phyloP scores from a whole-genome alignment of 2,113 vertebrate genomes.

The Rhizomys pruinosus region DNA sequence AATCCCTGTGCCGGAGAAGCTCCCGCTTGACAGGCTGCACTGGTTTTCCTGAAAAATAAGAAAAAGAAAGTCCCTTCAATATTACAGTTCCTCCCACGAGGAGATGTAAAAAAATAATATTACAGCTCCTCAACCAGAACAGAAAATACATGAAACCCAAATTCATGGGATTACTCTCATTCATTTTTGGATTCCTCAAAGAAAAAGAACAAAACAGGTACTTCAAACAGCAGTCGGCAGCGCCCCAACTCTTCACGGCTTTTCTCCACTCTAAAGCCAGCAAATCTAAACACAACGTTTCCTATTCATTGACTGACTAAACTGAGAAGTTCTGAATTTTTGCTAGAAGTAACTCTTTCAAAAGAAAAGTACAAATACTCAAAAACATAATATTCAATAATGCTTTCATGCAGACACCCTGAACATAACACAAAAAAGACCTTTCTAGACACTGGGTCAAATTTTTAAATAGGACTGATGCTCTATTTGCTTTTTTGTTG shows the following conservation, averaged over 20 bases:
- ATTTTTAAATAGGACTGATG: background rate
- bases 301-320: constrained; percentile 24
- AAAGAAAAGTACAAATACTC: constrained; percentile 18
- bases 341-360: constrained; percentile 46
- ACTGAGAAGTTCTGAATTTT: constrained; percentile 23
- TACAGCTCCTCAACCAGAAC: constrained; percentile 39
- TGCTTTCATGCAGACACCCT: background rate
- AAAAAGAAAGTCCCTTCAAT: background rate
- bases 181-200: constrained; percentile 42
- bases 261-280: constrained; percentile 46
- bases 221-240: background rate
- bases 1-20: constrained; percentile 96
- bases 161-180: constrained; percentile 24
- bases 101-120: too few species aligned
- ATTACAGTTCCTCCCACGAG: too few species aligned
- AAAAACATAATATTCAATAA: background rate
- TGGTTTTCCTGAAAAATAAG: constrained; percentile 90
- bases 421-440: constrained; percentile 21
- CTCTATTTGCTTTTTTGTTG: too few species aligned
- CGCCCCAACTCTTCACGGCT: background rate
- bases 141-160: constrained; percentile 15
- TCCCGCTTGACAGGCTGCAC: constrained; percentile 94
- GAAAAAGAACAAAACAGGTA: background rate
- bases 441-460: background rate
- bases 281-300: constrained; percentile 36